phyloP scores from a whole-genome alignment of 2,113 vertebrate genomes.

The Plestiodon gilberti region DNA sequence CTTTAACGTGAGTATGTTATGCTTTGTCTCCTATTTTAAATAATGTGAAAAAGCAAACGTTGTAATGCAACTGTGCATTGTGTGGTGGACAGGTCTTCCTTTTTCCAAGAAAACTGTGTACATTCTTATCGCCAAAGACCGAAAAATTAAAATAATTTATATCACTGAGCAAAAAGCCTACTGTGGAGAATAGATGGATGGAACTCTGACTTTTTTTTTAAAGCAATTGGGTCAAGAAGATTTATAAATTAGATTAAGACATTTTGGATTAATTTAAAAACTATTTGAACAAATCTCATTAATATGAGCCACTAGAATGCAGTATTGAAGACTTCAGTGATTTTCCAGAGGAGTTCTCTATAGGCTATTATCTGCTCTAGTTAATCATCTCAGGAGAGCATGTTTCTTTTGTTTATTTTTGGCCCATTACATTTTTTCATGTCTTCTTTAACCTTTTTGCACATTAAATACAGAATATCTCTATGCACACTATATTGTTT shows the following conservation, averaged over 20 bases:
- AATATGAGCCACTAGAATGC: slow-evolving; percentile 60
- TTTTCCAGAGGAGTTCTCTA: slow-evolving; percentile 64
- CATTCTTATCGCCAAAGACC: neutral
- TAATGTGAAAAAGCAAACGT: neutral
- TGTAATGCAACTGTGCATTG: neutral
- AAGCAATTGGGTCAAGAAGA: slow-evolving; percentile 48
- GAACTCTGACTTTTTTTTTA: slow-evolving; percentile 39
- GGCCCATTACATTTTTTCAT: slow-evolving; percentile 59
- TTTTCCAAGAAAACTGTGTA: neutral
- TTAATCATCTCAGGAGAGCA: slow-evolving; percentile 66
- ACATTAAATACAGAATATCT: slow-evolving; percentile 5
- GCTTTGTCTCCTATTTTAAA: slow-evolving; percentile 1
- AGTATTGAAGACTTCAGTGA: slow-evolving; percentile 66
- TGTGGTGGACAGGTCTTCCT: no score
- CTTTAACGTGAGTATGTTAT: neutral
- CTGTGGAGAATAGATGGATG: slow-evolving; percentile 1
- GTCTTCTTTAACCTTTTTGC: slow-evolving; percentile 34
- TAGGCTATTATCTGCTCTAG: slow-evolving; percentile 68
- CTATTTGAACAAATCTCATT: slow-evolving; percentile 68
- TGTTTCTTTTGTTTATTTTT: slow-evolving; percentile 70
- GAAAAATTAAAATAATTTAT: slow-evolving; percentile 2
- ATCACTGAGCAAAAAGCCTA: slow-evolving; percentile 4
- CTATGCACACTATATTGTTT: slow-evolving; percentile 52
- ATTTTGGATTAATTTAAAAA: slow-evolving; percentile 55
- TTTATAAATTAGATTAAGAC: slow-evolving; percentile 60